Conservation (phyloP, 1,140 invertebrate genomes). For the Parapsyche elsis region DNA sequence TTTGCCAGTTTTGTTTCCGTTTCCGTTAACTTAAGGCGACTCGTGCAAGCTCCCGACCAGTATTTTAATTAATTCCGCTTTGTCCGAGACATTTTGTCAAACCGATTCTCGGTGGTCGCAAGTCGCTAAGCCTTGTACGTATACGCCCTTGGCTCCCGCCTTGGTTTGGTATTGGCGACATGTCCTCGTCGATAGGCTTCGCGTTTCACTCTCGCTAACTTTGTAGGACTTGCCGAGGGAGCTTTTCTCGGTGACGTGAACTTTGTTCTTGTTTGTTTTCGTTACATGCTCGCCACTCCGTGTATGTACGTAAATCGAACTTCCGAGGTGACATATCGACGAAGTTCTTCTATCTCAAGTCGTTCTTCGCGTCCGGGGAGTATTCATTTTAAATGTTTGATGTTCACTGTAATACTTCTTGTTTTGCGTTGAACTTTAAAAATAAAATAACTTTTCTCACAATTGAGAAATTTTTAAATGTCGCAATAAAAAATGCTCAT, state of each 20-base stretch:
- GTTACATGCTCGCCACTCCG: neutral
- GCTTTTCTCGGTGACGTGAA: neutral
- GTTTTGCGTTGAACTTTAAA: no score
- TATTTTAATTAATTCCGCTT: slow-evolving; percentile 27
- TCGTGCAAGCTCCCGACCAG: neutral
- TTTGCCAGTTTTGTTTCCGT: neutral
- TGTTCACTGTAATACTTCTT: no score
- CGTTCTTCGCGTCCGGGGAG: no score
- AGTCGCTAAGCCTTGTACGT: no score
- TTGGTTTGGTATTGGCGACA: neutral
- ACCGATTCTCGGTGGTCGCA: neutral
- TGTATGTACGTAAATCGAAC: neutral
- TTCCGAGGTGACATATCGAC: neutral
- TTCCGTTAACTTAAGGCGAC: neutral
- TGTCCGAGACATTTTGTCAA: neutral
- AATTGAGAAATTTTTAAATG: no score
- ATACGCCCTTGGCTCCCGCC: no score
- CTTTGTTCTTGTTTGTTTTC: slow-evolving; percentile 4
- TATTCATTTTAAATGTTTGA: no score
- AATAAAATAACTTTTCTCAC: no score
- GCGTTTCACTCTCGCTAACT: neutral
- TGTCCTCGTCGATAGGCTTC: neutral
- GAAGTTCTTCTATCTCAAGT: no score
- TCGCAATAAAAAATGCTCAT: no score
- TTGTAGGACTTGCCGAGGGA: neutral